Evolutionary conservation across 2,888 invertebrate species (phyloP), one percentile per base, ranked within the genome.

Genomic region (Helicoverpa assulta): DNA sequence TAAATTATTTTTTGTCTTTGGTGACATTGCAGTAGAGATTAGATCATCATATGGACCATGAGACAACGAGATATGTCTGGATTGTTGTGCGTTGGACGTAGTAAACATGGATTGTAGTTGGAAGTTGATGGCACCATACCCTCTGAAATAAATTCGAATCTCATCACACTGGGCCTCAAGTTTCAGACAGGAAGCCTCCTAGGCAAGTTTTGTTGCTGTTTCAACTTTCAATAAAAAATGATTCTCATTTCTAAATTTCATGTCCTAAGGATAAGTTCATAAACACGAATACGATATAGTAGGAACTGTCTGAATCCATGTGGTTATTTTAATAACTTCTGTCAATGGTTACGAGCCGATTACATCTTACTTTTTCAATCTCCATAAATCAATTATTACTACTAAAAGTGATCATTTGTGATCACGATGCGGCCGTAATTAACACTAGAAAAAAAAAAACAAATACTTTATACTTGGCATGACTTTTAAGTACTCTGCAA

Each of bases 11-110:
- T 85, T 82, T 82, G 76, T 81, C 84, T 76, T 79, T 84, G 70
- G 73, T 83, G 78, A 84, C 65, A 86, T 85, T 86, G 84, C 66
- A 76, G 74, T 69, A 87, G 88, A 91, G 87, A 88, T 94, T 96
- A 96, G 87, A 96, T 96, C 95, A 96, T 96, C 95, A 96, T 96
- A 92, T 96, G 96, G 89, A 96, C 96, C 96, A 96, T 96, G 93
- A 96, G 96, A 94, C 96, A 96, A 91, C 96, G 96, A 92, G 96
- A 96, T 90, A 96, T 96, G 91, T 96, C 96, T 88, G 96, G 96
- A 88, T 96, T 96, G 95, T 95, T 95, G 95, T 96, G 96, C 84
- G 96, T 96, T 87, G 95, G 94, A 82, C 94, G 95, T 81, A 92
- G 95, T 90, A 94, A 92, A 92, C 95, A 93, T 88, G 94, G 94